These are phyloP conservation scores for Drosophila austrosaltans DNA, from an alignment of 2,888 invertebrate genomes.

Conservation along the genomic window DNA sequence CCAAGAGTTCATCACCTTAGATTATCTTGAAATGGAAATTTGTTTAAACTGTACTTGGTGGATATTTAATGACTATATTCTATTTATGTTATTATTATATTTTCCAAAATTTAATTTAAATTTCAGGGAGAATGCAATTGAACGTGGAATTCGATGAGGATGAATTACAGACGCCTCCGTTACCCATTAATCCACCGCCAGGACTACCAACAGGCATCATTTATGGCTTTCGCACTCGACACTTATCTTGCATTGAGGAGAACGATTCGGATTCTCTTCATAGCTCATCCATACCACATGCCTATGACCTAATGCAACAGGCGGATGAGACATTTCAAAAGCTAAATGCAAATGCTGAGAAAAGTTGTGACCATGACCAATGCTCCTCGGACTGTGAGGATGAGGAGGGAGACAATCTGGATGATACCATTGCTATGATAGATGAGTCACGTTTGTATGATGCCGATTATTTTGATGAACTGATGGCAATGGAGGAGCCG, in stretches of 20 bases:
- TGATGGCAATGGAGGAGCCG: conserved; percentile 63
- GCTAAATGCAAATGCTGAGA: conserved; percentile 54
- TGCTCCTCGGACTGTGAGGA: not conserved
- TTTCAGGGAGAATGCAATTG: conserved; percentile 37
- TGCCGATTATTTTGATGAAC: conserved; percentile 80
- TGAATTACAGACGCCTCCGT: conserved; percentile 58
- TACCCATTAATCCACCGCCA: conserved; percentile 55
- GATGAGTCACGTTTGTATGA: conserved; percentile 82
- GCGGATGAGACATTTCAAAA: conserved; percentile 81
- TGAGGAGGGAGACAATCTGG: conserved; percentile 29
- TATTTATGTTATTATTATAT: too few species aligned
- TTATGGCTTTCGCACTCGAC: conserved; percentile 82
- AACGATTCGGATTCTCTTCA: conserved; percentile 83
- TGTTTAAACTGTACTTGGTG: too few species aligned
- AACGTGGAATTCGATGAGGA: conserved; percentile 42
- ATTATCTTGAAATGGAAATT: too few species aligned
- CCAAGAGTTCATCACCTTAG: too few species aligned
- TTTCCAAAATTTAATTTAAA: too few species aligned
- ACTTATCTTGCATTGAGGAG: conserved; percentile 83
- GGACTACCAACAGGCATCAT: conserved; percentile 61
- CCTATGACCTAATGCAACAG: conserved; percentile 81
- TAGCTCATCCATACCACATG: conserved; percentile 81
- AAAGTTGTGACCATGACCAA: conserved; percentile 2
- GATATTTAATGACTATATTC: too few species aligned
- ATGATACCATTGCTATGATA: conserved; percentile 80